A percentile compares a stretch with the other conserved stretches of the same genome.
phyloP scores from a whole-genome alignment of 2,888 invertebrate genomes.

The Zaprionus lineosus region DNA sequence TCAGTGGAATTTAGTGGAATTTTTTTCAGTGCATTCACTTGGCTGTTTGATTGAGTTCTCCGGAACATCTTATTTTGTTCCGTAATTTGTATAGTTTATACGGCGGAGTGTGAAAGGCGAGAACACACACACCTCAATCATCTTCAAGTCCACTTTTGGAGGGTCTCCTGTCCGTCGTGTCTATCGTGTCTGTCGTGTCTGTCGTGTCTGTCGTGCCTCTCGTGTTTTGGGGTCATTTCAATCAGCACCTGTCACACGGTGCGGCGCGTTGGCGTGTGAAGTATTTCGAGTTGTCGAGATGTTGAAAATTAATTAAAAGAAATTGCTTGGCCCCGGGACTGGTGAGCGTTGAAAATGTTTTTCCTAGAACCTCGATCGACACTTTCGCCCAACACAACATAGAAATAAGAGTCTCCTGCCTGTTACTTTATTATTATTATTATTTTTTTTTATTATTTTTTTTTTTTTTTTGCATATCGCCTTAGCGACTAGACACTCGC shows the following conservation, averaged over 20 bases:
- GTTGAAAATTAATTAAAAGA: constrained; percentile 71
- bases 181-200: no score
- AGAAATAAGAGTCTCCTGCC: no score
- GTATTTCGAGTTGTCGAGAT: constrained; percentile 42
- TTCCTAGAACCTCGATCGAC: constrained; percentile 56
- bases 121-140: no score
- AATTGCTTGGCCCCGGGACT: constrained; percentile 49
- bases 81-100: no score
- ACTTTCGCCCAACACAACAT: constrained; percentile 55
- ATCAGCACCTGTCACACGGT: constrained; percentile 72
- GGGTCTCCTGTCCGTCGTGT: constrained; percentile 19
- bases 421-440: no score
- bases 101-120: constrained; percentile 44
- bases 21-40: background rate
- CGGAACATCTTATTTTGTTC: no score
- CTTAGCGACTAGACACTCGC: constrained; percentile 43
- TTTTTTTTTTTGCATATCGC: constrained; percentile 55
- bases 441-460: background rate
- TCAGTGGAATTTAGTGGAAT: no score
- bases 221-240: constrained; percentile 71
- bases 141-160: constrained; percentile 32
- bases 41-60: no score
- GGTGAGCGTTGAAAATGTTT: constrained; percentile 37
- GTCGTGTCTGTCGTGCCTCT: no score
- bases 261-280: constrained; percentile 64